Evolutionary conservation across 2,888 invertebrate species (phyloP), one percentile per base, ranked within the genome.

Genomic region (Phragmatobia fuliginosa): DNA sequence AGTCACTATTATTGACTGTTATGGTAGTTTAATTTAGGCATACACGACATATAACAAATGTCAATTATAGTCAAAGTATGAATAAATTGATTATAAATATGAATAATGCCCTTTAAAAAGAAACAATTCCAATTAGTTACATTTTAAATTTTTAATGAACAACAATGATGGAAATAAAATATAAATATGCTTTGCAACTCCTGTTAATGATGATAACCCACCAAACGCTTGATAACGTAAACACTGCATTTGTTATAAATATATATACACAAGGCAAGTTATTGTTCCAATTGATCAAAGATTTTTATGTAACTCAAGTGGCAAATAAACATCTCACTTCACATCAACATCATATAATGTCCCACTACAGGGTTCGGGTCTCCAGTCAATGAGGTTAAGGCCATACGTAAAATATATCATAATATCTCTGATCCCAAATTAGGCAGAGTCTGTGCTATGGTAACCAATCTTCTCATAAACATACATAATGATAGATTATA

Each of bases 131-230:
- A 62, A 62, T 41, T 64, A 16, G 49, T 33, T 33, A 49, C 49
- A 62, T 21, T 49, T 64, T n/a, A n/a, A n/a, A n/a, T n/a, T n/a
- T n/a, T n/a, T 64, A 32, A 49, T 49, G 49, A 63, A 63, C 45
- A 63, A 63, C 45, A 63, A n/a, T 49, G n/a, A 49, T 32, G 25
- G 49, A 49, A 49, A 49, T 25, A 52, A 62, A 62, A 38, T 52
- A 63, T 16, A 41, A 3, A 28, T 62, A 49, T 25, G 32, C 63
- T 49, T 49, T 52, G 25, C 33, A 25, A 64, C 16, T 52, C 32
- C n/a, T 49, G 33, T 28, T 28, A 21, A 38, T 32, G 63, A 38
- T 32, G 63, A 64, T 64, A 64, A 64, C 63, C 63, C 49, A 33
- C n/a, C 33, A 64, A 64, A 52, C 63, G 16, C 49, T n/a, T 33